Conservation (phyloP, 2,888 invertebrate species). For the Thalpophila matura region DNA sequence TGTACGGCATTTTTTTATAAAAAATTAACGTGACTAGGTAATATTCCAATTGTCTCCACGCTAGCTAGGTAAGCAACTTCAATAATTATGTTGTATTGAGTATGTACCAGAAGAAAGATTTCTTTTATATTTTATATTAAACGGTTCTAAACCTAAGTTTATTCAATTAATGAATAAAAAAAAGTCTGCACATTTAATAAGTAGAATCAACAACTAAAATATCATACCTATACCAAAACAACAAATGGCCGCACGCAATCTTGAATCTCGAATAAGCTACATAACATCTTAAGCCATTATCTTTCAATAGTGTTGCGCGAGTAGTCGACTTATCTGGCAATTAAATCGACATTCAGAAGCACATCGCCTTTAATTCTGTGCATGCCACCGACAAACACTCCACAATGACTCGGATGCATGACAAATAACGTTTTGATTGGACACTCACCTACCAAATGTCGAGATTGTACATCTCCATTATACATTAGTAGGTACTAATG, state of each 20-base stretch:
- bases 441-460: constrained; percentile 76
- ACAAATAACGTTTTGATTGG: constrained; percentile 90
- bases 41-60: no score
- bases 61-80: no score
- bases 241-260: constrained; percentile 65
- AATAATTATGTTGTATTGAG: no score
- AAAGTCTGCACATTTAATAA: constrained; percentile 17
- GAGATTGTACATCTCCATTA: constrained; percentile 65
- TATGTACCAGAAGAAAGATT: no score
- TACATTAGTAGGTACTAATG: no score
- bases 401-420: constrained; percentile 88
- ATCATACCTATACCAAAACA: constrained; percentile 61
- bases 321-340: constrained; percentile 88
- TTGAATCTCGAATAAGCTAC: constrained; percentile 82
- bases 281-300: constrained; percentile 88
- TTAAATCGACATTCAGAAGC: constrained; percentile 91
- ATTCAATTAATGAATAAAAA: no score
- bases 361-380: constrained; percentile 86
- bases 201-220: constrained; percentile 45
- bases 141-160: no score
- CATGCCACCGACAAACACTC: constrained; percentile 85
- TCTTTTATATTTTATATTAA: no score
- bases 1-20: no score
- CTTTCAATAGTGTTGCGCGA: constrained; percentile 86
- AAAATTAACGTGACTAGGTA: no score